Evolutionary conservation across 2,113 vertebrate genomes (phyloP), one percentile per base, ranked within the genome.

Genomic region (Xyliphius kryptos): DNA sequence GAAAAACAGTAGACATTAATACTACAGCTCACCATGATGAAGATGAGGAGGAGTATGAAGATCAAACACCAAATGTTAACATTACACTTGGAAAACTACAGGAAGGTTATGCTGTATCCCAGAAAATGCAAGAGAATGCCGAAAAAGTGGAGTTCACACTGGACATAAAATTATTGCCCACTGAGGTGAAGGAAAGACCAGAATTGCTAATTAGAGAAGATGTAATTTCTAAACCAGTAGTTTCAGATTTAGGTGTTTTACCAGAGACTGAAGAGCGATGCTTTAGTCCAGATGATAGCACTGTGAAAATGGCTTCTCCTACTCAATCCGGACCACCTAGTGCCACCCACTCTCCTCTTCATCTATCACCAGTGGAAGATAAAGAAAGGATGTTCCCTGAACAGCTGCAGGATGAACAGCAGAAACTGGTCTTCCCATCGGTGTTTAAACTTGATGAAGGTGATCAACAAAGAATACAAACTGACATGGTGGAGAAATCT

Each of bases 241-340:
- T 82, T 60, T 78, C 80, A 0, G 84, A 85, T 56, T 81, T 81
- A 0, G 52, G 57, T 60, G 67, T 77, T 36, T 82, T 81, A 36
- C 80, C 81, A 44, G 94, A 98, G 59, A 80, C 77, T 1, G 94
- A 97, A 44, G 95, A 96, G 6, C 86, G 93, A 41, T 98, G 94
- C 79, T 82, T 88, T 68, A 98, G 94, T 74, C 94, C 95, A 0
- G 94, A 97, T n/a, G 94, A 98, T 1, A 91, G 94, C 76, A 98
- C 95, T 5, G 90, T 98, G 48, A 97, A 97, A 83, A 92, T 97
- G 92, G 91, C 93, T n/a, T 97, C 94, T 36, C 94, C 92, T 12
- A 90, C 91, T 37, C 90, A 89, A 1, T 97, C 94, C 2, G 92
- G 88, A 47, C 93, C 92, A 49, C 89, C 91, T 0, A 98, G 95